phyloP scores from a whole-genome alignment of 2,888 invertebrate species.

The Philonicus albiceps region DNA sequence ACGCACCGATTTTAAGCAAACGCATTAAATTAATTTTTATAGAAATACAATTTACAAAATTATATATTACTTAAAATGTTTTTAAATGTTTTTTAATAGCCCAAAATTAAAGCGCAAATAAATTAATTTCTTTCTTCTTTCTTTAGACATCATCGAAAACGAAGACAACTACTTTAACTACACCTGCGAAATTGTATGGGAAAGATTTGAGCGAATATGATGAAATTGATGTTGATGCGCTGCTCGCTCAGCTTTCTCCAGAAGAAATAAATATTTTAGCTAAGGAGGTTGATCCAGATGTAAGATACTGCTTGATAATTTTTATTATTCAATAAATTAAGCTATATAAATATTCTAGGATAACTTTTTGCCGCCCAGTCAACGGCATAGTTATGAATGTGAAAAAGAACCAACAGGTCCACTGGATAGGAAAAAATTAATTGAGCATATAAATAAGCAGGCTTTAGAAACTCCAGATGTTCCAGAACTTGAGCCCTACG shows the following conservation, averaged over 20 bases:
- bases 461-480: constrained; percentile 97
- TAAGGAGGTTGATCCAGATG: constrained; percentile 99
- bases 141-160: constrained; percentile 87
- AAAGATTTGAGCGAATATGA: constrained; percentile 90
- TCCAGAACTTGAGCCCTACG: constrained; percentile 94
- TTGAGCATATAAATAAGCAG: constrained; percentile 97
- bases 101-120: background rate
- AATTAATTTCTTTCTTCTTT: constrained; percentile 37
- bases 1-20: background rate
- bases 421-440: constrained; percentile 90
- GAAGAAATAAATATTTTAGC: constrained; percentile 97
- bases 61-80: background rate
- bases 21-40: background rate
- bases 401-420: constrained; percentile 96
- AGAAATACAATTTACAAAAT: background rate
- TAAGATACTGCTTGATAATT: constrained; percentile 66
- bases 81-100: background rate
- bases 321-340: background rate
- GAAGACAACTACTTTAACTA: constrained; percentile 89
- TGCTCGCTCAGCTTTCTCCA: constrained; percentile 89
- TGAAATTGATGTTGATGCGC: constrained; percentile 94
- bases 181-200: constrained; percentile 88
- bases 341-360: constrained; percentile 72
- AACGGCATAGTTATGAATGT: constrained; percentile 96
- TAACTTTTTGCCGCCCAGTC: constrained; percentile 93